Evolutionary conservation across 2,888 invertebrate genomes (phyloP), one percentile per base, ranked within the genome.

Genomic region (Lepidocyrtoides sp.): DNA sequence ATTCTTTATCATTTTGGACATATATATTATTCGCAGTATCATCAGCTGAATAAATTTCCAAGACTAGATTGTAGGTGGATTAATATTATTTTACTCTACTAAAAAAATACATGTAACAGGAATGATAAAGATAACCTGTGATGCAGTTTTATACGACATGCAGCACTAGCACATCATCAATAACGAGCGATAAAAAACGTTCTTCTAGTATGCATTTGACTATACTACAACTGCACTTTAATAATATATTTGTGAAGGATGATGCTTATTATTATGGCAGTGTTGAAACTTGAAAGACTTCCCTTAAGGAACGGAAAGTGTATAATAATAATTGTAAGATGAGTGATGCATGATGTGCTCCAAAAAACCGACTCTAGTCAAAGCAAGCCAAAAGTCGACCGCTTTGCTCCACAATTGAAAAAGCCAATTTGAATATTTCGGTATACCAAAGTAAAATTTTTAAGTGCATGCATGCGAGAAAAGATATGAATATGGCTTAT

Each of bases 201-300:
- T 41, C 63, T 72, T 36, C 41, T 79, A 77, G 26, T 23, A 23
- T 48, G 69, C 20, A 20, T 69, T 5, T 32, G 14, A 32, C 8
- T 3, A 32, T 54, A n/a, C 12, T 10, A 14, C 23, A 44, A 48
- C 26, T 75, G 48, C 48, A 48, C 41, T 66, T 84, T 48, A 83
- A 69, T 23, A 72, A 51, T 84, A 54, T 63, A 51, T 84, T 12
- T 66, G 69, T 60, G 79, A 79, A 60, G 48, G 48, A 86, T 75
- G 41, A n/a, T 77, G 17, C 84, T 32, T 79, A 48, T 32, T 79
- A 48, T 69, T 29, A 72, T 5, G 82, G 26, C 29, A 29, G 89
- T 72, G 89, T 89, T 89, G 89, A 89, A 89, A 89, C 82, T 89
- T 89, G 89, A 89, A 89, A 89, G 81, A 20, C 8, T 82, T 72